Conservation (phyloP, 2,113 vertebrate species). For the Nettapus auritus region DNA sequence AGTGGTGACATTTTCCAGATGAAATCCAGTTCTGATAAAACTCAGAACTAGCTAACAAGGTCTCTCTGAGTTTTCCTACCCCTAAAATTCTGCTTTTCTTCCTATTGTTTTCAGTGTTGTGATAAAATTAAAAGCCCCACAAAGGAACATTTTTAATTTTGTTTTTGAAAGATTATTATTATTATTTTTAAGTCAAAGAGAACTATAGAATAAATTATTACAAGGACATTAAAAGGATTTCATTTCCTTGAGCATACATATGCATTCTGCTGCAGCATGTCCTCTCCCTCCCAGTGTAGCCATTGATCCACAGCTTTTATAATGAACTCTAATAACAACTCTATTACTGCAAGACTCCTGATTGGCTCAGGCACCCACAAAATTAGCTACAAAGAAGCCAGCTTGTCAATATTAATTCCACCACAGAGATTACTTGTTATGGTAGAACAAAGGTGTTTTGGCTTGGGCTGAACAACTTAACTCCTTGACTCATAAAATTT, state of each 20-base stretch:
- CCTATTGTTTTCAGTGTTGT: background rate
- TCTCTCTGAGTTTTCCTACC: background rate
- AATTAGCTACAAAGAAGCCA: slow-evolving; percentile 90
- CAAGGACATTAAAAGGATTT: slow-evolving; percentile 74
- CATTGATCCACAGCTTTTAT: slow-evolving; percentile 88
- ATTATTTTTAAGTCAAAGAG: background rate
- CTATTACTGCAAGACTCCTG: slow-evolving; percentile 84
- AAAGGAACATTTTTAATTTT: slow-evolving; percentile 3
- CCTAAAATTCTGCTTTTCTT: background rate
- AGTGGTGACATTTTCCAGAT: background rate
- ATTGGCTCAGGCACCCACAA: slow-evolving; percentile 87
- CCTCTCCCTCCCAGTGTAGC: slow-evolving; percentile 81
- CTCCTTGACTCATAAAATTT: slow-evolving; percentile 90
- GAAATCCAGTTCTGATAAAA: slow-evolving; percentile 3
- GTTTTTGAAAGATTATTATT: slow-evolving; percentile 12
- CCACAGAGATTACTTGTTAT: slow-evolving; percentile 86
- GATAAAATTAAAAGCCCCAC: slow-evolving; percentile 16
- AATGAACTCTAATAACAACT: slow-evolving; percentile 95
- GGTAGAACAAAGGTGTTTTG: slow-evolving; percentile 91
- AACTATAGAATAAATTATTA: slow-evolving; percentile 65
- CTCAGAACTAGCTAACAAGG: background rate
- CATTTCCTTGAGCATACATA: slow-evolving; percentile 77
- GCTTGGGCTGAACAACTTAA: slow-evolving; percentile 83
- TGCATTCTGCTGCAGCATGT: slow-evolving; percentile 74
- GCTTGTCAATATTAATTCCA: slow-evolving; percentile 90